Conservation (phyloP, 2,797 vertebrate species). For the Clarias fuscus region DNA sequence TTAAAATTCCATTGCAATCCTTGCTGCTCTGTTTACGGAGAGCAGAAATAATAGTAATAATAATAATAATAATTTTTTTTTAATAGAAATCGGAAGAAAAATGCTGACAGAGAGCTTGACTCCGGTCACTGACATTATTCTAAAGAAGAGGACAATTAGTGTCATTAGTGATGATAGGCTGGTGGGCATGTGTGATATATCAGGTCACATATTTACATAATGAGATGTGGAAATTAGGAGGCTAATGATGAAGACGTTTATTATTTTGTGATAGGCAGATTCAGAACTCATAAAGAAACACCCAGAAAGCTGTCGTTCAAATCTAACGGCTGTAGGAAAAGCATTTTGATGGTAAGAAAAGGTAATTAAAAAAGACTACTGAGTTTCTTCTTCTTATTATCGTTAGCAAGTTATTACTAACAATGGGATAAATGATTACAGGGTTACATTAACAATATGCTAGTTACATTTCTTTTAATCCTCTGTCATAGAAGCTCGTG, state of each 20-base stretch:
- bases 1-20: slow-evolving; percentile 66
- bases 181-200: slow-evolving; percentile 71
- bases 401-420: neutral
- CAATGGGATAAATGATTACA: neutral
- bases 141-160: slow-evolving; percentile 78
- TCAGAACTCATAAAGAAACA: slow-evolving; percentile 15
- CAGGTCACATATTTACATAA: slow-evolving; percentile 76
- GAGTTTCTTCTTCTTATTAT: neutral
- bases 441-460: neutral
- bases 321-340: neutral
- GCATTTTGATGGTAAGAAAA: neutral
- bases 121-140: slow-evolving; percentile 71
- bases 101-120: slow-evolving; percentile 69
- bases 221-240: slow-evolving; percentile 76
- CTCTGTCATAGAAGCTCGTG: slow-evolving; percentile 30
- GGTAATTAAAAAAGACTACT: neutral
- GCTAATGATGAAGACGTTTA: slow-evolving; percentile 43
- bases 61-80: slow-evolving; percentile 57
- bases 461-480: neutral
- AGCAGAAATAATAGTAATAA: neutral
- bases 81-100: slow-evolving; percentile 76
- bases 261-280: slow-evolving; percentile 49
- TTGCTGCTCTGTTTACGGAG: slow-evolving; percentile 73
- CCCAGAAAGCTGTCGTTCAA: slow-evolving; percentile 27
- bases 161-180: slow-evolving; percentile 69